Evolutionary conservation across 2,797 vertebrate species (phyloP), one percentile per base, ranked within the genome.

Genomic region (Rhinophrynus dorsalis): DNA sequence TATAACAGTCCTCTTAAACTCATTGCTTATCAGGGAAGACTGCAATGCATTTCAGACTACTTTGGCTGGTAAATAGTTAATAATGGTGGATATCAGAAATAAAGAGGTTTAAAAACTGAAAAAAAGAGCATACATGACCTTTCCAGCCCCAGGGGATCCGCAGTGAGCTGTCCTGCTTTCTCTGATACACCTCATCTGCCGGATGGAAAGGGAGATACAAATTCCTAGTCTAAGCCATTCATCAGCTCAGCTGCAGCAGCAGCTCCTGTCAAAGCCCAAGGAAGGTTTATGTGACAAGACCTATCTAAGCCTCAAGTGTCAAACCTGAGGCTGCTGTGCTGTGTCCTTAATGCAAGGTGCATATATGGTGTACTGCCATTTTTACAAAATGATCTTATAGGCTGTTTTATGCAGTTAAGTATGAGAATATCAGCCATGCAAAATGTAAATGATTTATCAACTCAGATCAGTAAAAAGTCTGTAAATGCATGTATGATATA

Each of bases 191-290:
- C 2, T n/a, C 74, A 7, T 35, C 47, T 64, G 47, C 72, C 56
- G 51, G 68, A 57, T 70, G 64, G 74, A 67, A 78, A 82, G 78
- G 77, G 78, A 81, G 80, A 80, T 81, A 80, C 55, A 45, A 81
- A 84, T 47, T 67, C 57, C 47, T 7, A 57, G 54, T 71, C 30
- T 54, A 52, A 80, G 75, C 50, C 80, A 81, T 81, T 77, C 76
- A 85, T 81, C 76, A 67, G 73, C 52, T 37, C 50, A 35, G 55
- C 63, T 54, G 63, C 76, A 64, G 72, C 76, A 64, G 72, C 23
- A 11, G 71, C 51, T 47, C 26, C 52, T 26, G 40, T 47, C 52
- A 57, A 20, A 26, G 62, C 48, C n/a, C 21, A 38, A 18, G 57
- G 35, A 52, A 15, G 54, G 32, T 60, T 61, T 57, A 67, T 50